phyloP scores from a whole-genome alignment of 1,140 invertebrate genomes.

The Lutraria rhynchaena region DNA sequence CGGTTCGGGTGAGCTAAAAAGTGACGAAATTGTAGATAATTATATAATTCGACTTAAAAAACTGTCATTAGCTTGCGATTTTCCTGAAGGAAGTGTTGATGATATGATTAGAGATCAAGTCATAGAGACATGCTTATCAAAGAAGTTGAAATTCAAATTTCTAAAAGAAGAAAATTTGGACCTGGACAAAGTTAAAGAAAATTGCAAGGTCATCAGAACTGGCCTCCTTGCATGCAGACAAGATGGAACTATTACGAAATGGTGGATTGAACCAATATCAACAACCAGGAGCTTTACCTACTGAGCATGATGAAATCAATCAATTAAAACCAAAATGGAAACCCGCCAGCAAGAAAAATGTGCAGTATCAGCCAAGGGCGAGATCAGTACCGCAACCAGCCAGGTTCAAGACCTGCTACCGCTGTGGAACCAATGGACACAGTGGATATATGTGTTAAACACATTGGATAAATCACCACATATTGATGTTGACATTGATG shows the following conservation, averaged over 20 bases:
- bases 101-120: slow-evolving; percentile 8
- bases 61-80: neutral
- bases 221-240: neutral
- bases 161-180: neutral
- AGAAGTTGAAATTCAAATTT: neutral
- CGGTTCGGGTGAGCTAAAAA: too few relatives aligned
- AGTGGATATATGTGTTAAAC: neutral
- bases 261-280: neutral
- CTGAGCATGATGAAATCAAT: neutral
- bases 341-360: too few relatives aligned
- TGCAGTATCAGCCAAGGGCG: neutral
- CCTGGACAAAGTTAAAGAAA: slow-evolving; percentile 1
- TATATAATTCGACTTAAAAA: slow-evolving; percentile 4
- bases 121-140: neutral
- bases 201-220: neutral
- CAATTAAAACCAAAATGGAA: neutral
- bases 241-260: neutral
- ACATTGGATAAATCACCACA: neutral
- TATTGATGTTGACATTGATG: neutral
- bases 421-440: slow-evolving; percentile 12
- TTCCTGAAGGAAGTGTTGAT: neutral
- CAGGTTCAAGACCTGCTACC: slow-evolving; percentile 11
- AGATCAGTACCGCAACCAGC: neutral
- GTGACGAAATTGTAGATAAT: neutral
- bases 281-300: neutral